Percentiles rank a stretch among this genome's conserved stretches.
phyloP scores from a whole-genome alignment of 2,113 vertebrate genomes.

The Pseudorasbora parva region DNA sequence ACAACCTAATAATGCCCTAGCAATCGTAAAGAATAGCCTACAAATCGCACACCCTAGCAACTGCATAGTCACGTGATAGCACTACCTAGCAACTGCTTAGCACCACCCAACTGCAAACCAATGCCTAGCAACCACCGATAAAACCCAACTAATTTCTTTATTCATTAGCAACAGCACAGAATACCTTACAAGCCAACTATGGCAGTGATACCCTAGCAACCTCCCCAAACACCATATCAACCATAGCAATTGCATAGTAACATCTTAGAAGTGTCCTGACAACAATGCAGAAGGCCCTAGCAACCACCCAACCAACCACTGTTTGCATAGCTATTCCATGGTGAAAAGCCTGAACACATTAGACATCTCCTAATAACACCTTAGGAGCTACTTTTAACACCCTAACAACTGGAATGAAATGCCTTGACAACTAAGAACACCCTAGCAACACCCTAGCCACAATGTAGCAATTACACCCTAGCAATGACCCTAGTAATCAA shows the following conservation, averaged over 20 bases:
- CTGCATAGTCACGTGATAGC: neutral
- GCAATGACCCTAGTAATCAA: no score
- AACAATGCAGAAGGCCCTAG: neutral
- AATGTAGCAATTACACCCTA: no score
- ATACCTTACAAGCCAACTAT: neutral
- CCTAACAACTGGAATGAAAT: no score
- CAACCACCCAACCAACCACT: neutral
- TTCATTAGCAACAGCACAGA: neutral
- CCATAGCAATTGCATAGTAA: no score
- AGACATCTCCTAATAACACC: neutral
- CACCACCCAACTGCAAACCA: neutral
- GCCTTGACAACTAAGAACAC: no score
- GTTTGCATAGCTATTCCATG: neutral
- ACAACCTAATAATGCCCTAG: no score
- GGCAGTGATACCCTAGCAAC: neutral
- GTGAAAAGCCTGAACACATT: neutral
- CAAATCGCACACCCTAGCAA: neutral
- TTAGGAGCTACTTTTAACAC: neutral
- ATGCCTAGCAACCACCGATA: neutral
- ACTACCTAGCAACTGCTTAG: neutral
- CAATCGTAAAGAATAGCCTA: neutral
- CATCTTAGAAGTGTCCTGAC: no score
- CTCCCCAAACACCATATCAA: neutral
- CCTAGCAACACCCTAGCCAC: no score
- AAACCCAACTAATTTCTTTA: neutral